A percentile compares a stretch with the other conserved stretches of the same genome.
These are phyloP conservation scores for Panthera tigris DNA, from an alignment of 2,113 vertebrate genomes.

Conservation along the genomic window DNA sequence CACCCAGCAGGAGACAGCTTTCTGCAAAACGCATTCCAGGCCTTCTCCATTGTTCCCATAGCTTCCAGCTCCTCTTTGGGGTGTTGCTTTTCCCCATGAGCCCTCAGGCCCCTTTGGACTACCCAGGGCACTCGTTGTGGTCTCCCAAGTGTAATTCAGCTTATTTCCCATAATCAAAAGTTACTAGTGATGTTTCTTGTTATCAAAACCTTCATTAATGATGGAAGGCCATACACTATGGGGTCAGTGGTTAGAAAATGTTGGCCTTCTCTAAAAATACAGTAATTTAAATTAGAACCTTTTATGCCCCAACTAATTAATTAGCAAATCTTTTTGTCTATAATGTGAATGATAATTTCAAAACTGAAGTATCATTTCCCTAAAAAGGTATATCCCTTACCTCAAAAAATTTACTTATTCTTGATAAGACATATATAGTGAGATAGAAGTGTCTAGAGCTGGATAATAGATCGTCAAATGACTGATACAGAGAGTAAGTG, in stretches of 20 bases:
- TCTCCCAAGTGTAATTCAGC: not conserved
- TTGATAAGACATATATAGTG: not conserved
- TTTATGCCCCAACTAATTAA: not conserved
- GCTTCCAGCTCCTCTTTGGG: not conserved
- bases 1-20: not conserved
- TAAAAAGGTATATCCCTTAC: not conserved
- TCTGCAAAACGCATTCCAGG: not conserved
- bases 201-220: not conserved
- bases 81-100: not conserved
- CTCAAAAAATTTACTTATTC: not conserved
- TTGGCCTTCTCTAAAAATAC: not conserved
- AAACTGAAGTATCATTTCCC: not conserved
- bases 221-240: not conserved
- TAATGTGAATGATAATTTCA: not conserved
- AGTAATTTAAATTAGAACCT: not conserved
- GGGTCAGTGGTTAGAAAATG: not conserved
- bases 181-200: not conserved
- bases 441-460: not conserved
- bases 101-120: not conserved
- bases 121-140: not conserved
- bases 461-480: not conserved
- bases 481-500: not conserved
- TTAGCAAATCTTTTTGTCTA: not conserved
- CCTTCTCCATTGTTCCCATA: not conserved
- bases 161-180: not conserved